Base-by-base conservation (phyloP, 53 echinoderm and acorn worm species). In the Hippasteria phrygiana region DNA sequence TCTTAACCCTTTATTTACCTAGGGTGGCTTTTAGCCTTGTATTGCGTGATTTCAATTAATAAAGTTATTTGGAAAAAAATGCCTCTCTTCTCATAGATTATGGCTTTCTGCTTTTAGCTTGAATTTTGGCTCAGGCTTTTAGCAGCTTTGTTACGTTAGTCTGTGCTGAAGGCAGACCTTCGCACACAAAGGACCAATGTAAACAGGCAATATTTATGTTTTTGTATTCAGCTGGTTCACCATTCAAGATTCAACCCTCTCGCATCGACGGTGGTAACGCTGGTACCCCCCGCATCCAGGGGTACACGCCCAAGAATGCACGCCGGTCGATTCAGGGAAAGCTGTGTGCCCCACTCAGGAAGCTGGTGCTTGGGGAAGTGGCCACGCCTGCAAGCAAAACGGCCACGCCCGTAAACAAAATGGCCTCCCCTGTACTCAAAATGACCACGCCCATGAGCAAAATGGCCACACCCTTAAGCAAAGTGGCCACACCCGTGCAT, bases 141-240 rank as follows among this genome's bases (percentile, higher is more conserved):
- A n/a, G n/a, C n/a, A n/a, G n/a, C n/a, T n/a, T n/a, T n/a, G n/a
- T n/a, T n/a, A n/a, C n/a, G n/a, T n/a, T n/a, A n/a, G n/a, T n/a
- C n/a, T 48, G 8, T 48, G 14, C 8, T 10, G 14, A 48, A 48
- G 14, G 14, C 14, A 10, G 48, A 10, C 8, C 14, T 48, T 48
- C 48, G 8, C 48, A 48, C 8, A 48, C 8, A 48, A 10, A 48
- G 14, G 8, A 48, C 48, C 48, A 48, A 48, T 14, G 14, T 48
- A 8, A 48, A 48, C 14, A 48, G n/a, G n/a, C n/a, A n/a, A n/a
- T 48, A 10, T 10, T 48, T 48, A 48, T 48, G 14, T 48, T 40
- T 63, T 5, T 55, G 47, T 62, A 12, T 55, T 42, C 78, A 94
- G 94, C 91, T 88, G 94, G 94, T 29, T 91, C 94, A 10, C 91